Base-by-base conservation (phyloP, 2,113 vertebrate species). In the Chaetorhynchus papuensis region DNA sequence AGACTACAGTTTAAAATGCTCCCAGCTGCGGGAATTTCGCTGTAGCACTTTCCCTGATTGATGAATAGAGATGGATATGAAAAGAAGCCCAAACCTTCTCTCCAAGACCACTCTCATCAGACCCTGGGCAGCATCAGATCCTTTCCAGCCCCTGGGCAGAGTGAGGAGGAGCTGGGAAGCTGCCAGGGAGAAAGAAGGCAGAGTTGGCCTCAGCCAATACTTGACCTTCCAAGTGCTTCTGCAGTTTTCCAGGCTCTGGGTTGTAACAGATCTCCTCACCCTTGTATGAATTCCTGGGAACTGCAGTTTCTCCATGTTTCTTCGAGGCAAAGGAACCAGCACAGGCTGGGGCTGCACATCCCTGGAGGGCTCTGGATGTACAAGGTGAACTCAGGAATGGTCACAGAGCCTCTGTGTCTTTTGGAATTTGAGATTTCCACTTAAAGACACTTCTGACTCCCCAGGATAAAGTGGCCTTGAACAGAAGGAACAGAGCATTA, bases 371-470 rank as follows among this genome's bases (percentile, higher is more conserved):
- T 87, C 65, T 72, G 50, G 77, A 60, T 39, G 15, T 6, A 22
- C 3, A 6, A 53, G 57, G 11, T 0, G 2, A 54, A 24, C 7
- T 42, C 42, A 61, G 2, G 14, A 50, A 81, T 6, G 6, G 30
- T 57, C 2, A 1, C 20, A 15, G 13, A 17, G 13, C 52, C 54
- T 79, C 35, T 7, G 69, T 22, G 35, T 15, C 39, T 82, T 71
- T 20, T n/a, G 53, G 52, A 71, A 63, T 12, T 39, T 31, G 69
- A 53, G 41, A 77, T 45, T 91, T 93, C 31, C 24, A 26, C 19
- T 49, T 61, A 20, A 15, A 93, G 27, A 20, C 33, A 37, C 12
- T 70, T 75, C 35, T 56, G 57, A 30, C 22, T 66, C 42, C 11
- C 39, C 42, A 59, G 13, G 23, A 39, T 60, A n/a, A 82, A 15